Evolutionary conservation across 2,888 invertebrate genomes (phyloP).

Genomic region (Mythimna impura): DNA sequence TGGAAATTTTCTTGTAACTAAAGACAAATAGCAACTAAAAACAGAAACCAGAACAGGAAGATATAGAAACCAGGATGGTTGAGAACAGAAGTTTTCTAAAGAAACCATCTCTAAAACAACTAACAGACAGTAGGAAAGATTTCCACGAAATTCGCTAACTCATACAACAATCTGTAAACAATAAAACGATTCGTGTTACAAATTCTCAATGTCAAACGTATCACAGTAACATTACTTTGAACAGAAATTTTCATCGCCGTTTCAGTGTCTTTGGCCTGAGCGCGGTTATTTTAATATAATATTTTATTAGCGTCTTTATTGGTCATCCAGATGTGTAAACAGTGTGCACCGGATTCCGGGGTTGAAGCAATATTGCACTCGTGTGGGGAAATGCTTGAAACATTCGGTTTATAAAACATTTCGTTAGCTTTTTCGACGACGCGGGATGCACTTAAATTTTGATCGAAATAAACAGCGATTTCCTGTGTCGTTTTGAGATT

Average conservation of each 20-base stretch:
- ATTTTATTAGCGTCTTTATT: conserved; percentile 81
- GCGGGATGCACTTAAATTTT: conserved; percentile 64
- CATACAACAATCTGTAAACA: conserved; percentile 46
- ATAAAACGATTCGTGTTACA: conserved; percentile 43
- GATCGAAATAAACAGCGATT: conserved; percentile 59
- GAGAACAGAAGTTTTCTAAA: not conserved
- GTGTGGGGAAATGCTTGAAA: conserved; percentile 63
- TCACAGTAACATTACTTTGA: conserved; percentile 34
- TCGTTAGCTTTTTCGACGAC: conserved; percentile 62
- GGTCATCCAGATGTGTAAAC: conserved; percentile 85
- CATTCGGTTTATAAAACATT: conserved; percentile 63
- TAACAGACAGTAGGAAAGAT: conserved; percentile 9
- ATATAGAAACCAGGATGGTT: conserved; percentile 22
- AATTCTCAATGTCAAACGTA: conserved; percentile 53
- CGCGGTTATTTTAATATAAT: conserved; percentile 77
- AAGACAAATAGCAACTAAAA: not conserved
- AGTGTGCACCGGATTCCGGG: conserved; percentile 74
- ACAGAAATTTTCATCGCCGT: conserved; percentile 44
- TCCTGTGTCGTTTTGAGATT: conserved; percentile 47
- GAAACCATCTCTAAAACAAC: conserved; percentile 5
- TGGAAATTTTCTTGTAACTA: no score
- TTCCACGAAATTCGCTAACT: conserved; percentile 30
- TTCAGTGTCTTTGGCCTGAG: conserved; percentile 63
- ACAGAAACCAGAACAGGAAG: conserved; percentile 1
- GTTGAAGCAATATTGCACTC: conserved; percentile 69